phyloP scores from a whole-genome alignment of 1,140 invertebrate species.

The Odontomachus brunneus region DNA sequence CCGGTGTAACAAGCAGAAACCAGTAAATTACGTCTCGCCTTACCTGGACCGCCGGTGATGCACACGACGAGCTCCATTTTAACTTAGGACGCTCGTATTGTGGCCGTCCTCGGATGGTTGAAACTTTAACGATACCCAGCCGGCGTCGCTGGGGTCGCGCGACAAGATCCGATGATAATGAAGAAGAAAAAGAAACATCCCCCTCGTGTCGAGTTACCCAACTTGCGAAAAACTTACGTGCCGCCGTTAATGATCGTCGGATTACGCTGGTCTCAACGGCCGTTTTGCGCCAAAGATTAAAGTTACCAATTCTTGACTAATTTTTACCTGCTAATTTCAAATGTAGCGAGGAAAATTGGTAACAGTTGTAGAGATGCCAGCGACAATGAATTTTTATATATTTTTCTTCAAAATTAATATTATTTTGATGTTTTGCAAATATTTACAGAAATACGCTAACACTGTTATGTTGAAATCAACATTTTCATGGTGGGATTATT shows the following conservation, averaged over 20 bases:
- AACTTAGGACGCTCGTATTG: conserved; percentile 32
- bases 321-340: too few relatives aligned
- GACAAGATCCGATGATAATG: conserved; percentile 16
- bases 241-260: neutral
- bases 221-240: conserved; percentile 20
- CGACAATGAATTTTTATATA: too few relatives aligned
- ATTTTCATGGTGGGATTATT: too few relatives aligned
- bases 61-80: conserved; percentile 60
- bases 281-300: too few relatives aligned
- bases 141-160: neutral
- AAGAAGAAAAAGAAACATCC: conserved; percentile 6
- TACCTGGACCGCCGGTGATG: conserved; percentile 57
- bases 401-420: too few relatives aligned
- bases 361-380: too few relatives aligned
- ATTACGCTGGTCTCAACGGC: too few relatives aligned
- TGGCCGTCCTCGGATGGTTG: conserved; percentile 7
- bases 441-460: too few relatives aligned
- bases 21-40: conserved; percentile 76
- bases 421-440: too few relatives aligned
- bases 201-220: neutral
- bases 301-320: too few relatives aligned
- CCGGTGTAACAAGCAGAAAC: conserved; percentile 70
- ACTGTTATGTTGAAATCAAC: too few relatives aligned
- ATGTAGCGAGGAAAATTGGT: too few relatives aligned
- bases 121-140: conserved; percentile 53